Conservation (phyloP, 2,888 invertebrate genomes). For the Noctua pronuba region DNA sequence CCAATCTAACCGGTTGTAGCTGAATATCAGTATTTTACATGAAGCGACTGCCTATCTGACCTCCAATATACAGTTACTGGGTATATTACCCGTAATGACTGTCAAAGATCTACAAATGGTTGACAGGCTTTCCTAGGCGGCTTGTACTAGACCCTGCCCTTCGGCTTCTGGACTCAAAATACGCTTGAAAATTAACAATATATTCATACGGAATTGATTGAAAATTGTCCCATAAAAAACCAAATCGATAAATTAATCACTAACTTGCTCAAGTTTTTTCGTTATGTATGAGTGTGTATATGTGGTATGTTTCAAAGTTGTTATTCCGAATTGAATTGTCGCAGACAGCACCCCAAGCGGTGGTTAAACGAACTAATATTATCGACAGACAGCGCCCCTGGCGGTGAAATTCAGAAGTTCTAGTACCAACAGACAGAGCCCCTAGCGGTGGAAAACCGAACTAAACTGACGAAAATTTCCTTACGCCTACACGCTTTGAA, state of each 20-base stretch:
- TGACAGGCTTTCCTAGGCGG: background rate
- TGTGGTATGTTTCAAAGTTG: conserved; percentile 47
- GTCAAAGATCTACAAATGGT: background rate
- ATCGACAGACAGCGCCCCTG: background rate
- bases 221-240: conserved; percentile 51
- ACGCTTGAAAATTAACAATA: background rate
- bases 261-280: conserved; percentile 66
- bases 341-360: background rate
- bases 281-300: conserved; percentile 59
- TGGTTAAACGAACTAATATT: background rate
- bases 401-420: background rate
- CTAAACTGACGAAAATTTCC: background rate
- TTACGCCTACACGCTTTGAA: no score
- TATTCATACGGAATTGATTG: conserved; percentile 38
- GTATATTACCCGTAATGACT: background rate
- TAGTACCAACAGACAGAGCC: background rate
- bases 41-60: background rate
- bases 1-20: background rate
- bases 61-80: background rate
- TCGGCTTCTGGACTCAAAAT: background rate
- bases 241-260: conserved; percentile 44
- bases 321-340: conserved; percentile 55
- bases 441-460: background rate
- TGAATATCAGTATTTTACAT: background rate
- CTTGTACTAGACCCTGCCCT: background rate